A percentile compares a stretch with the other conserved stretches of the same genome.
Evolutionary conservation across 2,113 vertebrate species (phyloP).

Genomic region (Seriola rivoliana): DNA sequence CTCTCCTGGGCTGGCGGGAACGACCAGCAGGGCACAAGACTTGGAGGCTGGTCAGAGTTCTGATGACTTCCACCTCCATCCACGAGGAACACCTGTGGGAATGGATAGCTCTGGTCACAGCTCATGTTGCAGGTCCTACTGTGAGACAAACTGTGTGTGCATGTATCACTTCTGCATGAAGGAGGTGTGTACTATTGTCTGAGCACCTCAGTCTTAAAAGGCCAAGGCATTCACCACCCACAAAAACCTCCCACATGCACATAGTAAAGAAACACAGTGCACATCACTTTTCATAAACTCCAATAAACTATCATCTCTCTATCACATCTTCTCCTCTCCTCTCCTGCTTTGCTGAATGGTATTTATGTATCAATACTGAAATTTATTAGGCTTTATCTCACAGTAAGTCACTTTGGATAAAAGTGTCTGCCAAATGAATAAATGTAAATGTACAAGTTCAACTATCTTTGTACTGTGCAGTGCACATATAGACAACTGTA

Average conservation of each 20-base stretch:
- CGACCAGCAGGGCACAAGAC: slow-evolving; percentile 66
- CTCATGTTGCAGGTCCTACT: slow-evolving; percentile 64
- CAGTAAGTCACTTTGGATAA: background rate
- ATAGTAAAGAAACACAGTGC: background rate
- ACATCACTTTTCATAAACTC: background rate
- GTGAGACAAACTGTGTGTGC: slow-evolving; percentile 7
- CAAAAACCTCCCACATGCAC: slow-evolving; percentile 51
- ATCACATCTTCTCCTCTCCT: background rate
- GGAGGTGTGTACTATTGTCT: slow-evolving; percentile 45
- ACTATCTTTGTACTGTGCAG: background rate
- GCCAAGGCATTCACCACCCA: slow-evolving; percentile 40
- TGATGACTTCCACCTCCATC: slow-evolving; percentile 35
- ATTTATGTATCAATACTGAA: background rate
- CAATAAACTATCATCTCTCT: background rate
- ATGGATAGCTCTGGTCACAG: slow-evolving; percentile 63
- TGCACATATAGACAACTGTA: background rate
- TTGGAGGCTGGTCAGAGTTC: slow-evolving; percentile 16
- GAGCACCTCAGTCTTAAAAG: slow-evolving; percentile 39
- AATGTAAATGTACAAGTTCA: background rate
- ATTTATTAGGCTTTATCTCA: background rate
- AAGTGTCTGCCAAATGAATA: too few species aligned
- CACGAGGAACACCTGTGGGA: slow-evolving; percentile 72
- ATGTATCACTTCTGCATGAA: slow-evolving; percentile 36
- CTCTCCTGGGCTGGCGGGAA: slow-evolving; percentile 56
- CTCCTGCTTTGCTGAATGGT: background rate